Evolutionary conservation across 2,797 vertebrate genomes (phyloP), one percentile per base, ranked within the genome.

Genomic region (Crypturellus tataupa): DNA sequence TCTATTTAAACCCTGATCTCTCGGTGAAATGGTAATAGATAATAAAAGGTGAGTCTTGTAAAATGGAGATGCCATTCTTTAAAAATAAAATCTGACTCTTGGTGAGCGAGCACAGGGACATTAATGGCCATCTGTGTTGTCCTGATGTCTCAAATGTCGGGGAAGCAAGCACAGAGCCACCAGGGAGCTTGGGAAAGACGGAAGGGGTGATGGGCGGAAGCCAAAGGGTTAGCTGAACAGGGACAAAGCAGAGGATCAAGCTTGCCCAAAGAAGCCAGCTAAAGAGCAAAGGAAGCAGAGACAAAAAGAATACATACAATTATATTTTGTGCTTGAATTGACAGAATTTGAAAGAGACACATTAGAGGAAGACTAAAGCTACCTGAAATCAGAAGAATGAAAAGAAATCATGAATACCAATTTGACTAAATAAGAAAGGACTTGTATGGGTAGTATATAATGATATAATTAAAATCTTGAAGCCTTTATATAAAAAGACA

Each of bases 91-190:
- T n/a, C 4, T 76, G 12, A 33, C 64, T 55, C 33, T 65, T 85
- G 37, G 25, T 87, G 49, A 73, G 44, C 75, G 59, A 95, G 78
- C 23, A 69, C 62, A 47, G 3, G 3, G 68, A 78, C n/a, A 87
- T 67, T 78, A 92, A 83, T 89, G 83, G 65, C 40, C 87, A 89
- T 93, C 87, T 90, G 79, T 75, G 58, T 75, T 56, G 82, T 68
- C 80, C 40, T 12, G 62, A 73, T 86, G 69, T 65, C 76, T 92
- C 68, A 46, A 78, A 78, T 13, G 58, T 31, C 68, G 51, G 39
- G 87, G 83, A 42, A 73, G 6, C 53, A 58, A 79, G 25, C 31
- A 56, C 5, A 82, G 63, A 93, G 56, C 27, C 62, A 9, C 19
- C 60, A 71, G 40, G 40, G 71, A 77, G 21, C 16, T 17, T 80